A percentile compares a stretch with the other conserved stretches of the same genome.
Conservation (phyloP, 2,888 invertebrate species). For the Euplagia quadripunctaria region DNA sequence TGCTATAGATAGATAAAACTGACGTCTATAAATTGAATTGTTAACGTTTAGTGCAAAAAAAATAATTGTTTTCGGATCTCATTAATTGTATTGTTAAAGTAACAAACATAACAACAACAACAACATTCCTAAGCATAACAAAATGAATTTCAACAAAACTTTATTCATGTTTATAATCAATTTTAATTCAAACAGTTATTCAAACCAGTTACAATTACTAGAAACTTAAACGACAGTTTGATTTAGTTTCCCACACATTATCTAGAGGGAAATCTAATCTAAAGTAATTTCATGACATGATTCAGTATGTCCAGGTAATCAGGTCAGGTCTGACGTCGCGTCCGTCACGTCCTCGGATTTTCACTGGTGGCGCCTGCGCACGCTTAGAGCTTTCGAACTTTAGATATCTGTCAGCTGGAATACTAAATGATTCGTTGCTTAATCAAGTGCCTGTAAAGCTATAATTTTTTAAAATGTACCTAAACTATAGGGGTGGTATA, state of each 20-base stretch:
- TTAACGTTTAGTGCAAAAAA: too few species aligned
- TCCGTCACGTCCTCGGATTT: slow-evolving; percentile 31
- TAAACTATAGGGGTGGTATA: too few species aligned
- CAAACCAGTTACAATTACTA: not conserved
- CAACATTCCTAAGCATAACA: too few species aligned
- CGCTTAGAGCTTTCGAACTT: slow-evolving; percentile 45
- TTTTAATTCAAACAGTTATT: not conserved
- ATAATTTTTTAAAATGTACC: too few species aligned
- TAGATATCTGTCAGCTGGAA: slow-evolving; percentile 24
- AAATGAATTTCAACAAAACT: too few species aligned
- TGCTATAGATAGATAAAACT: not conserved
- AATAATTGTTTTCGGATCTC: too few species aligned
- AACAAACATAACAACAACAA: too few species aligned
- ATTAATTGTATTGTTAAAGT: too few species aligned
- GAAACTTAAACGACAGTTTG: not conserved
- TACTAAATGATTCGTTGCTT: slow-evolving; percentile 2
- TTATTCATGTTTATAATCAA: not conserved
- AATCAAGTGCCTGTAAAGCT: not conserved
- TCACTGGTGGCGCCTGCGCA: slow-evolving; percentile 20
- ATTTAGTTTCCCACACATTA: slow-evolving; percentile 9
- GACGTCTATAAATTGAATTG: too few species aligned
- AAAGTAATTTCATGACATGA: slow-evolving; percentile 9
- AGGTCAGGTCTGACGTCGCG: slow-evolving; percentile 1
- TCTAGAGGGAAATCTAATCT: slow-evolving; percentile 8
- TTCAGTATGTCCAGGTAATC: slow-evolving; percentile 13